Percentiles rank a stretch among this genome's conserved stretches.
Evolutionary conservation across 2,797 vertebrate species (phyloP).

Genomic region (Manis crassicaudata): DNA sequence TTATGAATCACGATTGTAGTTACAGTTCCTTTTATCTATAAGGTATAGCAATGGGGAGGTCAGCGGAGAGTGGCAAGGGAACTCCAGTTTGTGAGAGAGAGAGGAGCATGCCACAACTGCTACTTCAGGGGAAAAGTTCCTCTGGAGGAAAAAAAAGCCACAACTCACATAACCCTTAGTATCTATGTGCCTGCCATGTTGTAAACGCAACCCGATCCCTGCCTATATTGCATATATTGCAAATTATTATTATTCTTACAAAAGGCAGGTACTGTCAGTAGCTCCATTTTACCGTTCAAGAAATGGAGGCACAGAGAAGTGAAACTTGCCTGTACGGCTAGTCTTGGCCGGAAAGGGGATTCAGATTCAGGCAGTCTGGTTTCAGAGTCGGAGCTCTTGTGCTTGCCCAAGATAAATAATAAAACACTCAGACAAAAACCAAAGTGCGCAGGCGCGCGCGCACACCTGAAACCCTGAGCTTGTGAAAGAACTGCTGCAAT

Average conservation of each 20-base stretch:
- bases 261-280: background rate
- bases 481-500: background rate
- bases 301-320: background rate
- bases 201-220: background rate
- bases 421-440: background rate
- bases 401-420: slow-evolving; percentile 29
- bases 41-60: background rate
- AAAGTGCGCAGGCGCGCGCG: background rate
- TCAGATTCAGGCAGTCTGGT: background rate
- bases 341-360: background rate
- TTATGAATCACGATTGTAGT: slow-evolving; percentile 1
- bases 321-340: background rate
- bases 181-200: background rate
- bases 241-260: background rate
- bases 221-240: background rate
- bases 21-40: slow-evolving; percentile 29
- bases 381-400: background rate
- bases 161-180: background rate
- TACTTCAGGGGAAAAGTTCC: background rate
- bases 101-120: background rate
- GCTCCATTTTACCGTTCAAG: slow-evolving; percentile 1
- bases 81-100: background rate
- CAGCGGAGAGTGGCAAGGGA: background rate
- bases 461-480: background rate
- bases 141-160: background rate